A percentile compares a stretch with the other conserved stretches of the same genome.
phyloP scores from a whole-genome alignment of 2,113 vertebrate genomes.

The Nymphicus hollandicus region DNA sequence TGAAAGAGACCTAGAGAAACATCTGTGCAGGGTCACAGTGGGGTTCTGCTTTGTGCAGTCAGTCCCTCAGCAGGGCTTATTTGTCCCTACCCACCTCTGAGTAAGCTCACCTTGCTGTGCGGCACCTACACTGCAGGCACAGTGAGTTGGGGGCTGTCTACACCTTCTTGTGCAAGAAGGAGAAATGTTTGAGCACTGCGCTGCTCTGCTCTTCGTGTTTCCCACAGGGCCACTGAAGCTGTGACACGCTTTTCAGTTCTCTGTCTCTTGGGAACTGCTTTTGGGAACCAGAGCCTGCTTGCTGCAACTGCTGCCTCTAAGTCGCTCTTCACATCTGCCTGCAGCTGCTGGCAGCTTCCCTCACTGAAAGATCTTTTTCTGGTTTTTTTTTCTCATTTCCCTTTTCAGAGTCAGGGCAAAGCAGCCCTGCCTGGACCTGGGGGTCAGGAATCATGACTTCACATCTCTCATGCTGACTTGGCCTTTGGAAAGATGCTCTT shows the following conservation, averaged over 20 bases:
- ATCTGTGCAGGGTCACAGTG: background rate
- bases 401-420: background rate
- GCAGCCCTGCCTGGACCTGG: background rate
- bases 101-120: accelerated
- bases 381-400: background rate
- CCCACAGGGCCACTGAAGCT: background rate
- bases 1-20: background rate
- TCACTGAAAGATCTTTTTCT: background rate
- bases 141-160: background rate
- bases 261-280: background rate
- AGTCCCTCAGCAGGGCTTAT: background rate
- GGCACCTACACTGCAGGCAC: accelerated
- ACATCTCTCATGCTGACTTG: background rate
- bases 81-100: accelerated
- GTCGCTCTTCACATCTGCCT: background rate
- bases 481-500: background rate
- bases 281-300: background rate
- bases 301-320: background rate
- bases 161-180: background rate
- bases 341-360: background rate
- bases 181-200: background rate
- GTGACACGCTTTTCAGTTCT: background rate
- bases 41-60: accelerated
- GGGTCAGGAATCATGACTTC: background rate
- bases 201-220: background rate